A percentile compares a stretch with the other conserved stretches of the same genome.
Evolutionary conservation across 2,113 vertebrate species (phyloP).

Genomic region (Microcebus griseorufus): DNA sequence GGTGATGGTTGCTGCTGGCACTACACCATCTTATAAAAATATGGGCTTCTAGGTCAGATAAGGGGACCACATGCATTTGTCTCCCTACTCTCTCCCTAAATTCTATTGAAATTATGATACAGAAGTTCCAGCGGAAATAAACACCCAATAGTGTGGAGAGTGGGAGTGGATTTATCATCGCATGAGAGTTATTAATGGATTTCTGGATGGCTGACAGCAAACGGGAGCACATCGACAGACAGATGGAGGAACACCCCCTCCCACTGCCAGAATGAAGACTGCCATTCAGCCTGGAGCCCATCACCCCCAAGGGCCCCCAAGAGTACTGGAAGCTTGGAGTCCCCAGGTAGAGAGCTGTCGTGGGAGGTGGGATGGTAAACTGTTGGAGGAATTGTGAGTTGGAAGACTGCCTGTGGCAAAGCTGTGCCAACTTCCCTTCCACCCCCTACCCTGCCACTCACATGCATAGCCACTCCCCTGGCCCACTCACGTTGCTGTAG

Average conservation of each 20-base stretch:
- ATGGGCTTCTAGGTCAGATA: not conserved
- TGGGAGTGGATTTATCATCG: not conserved
- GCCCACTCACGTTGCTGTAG: not conserved
- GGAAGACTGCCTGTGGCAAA: not conserved
- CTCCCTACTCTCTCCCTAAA: not conserved
- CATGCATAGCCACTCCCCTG: not conserved
- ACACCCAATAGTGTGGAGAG: not conserved
- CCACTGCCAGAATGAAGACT: not conserved
- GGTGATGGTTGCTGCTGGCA: not conserved
- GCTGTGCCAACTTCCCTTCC: not conserved
- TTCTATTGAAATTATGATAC: not conserved
- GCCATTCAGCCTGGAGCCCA: not conserved
- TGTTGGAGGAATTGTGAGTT: not conserved
- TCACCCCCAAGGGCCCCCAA: not conserved
- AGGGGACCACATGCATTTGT: not conserved
- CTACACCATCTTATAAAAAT: not conserved
- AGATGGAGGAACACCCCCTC: not conserved
- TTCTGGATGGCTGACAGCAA: not conserved
- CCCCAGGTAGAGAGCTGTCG: not conserved
- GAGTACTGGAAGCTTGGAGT: not conserved
- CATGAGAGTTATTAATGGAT: not conserved
- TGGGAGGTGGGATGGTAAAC: conserved; percentile 32
- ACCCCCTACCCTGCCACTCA: not conserved
- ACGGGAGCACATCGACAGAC: not conserved
- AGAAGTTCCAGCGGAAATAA: conserved; percentile 19